Evolutionary conservation across 2,113 vertebrate genomes (phyloP).

Genomic region (Muscicapa adusta): DNA sequence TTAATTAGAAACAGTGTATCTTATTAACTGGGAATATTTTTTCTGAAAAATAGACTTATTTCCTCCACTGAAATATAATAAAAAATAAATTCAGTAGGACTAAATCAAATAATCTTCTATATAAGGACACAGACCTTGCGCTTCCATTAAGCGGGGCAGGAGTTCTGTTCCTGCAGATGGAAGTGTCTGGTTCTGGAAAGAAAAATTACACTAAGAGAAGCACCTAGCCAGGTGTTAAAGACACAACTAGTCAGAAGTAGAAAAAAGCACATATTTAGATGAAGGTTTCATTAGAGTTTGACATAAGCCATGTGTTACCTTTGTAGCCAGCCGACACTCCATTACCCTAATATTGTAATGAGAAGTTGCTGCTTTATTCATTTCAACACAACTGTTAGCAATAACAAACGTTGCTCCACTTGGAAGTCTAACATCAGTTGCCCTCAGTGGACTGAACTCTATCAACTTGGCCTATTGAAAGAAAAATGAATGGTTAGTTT

Average conservation of each 20-base stretch:
- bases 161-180: neutral
- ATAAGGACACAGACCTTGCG: neutral
- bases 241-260: neutral
- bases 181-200: conserved; percentile 18
- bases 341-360: conserved; percentile 95
- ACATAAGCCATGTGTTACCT: conserved; percentile 78
- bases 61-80: neutral
- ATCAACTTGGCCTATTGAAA: conserved; percentile 91
- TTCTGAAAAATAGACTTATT: neutral
- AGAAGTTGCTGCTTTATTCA: conserved; percentile 96
- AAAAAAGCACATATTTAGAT: conserved; percentile 29
- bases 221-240: conserved; percentile 63
- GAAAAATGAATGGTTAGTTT: conserved; percentile 54
- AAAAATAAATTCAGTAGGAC: neutral
- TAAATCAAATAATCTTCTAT: conserved; percentile 13
- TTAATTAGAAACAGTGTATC: conserved; percentile 47
- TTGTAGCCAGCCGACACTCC: conserved; percentile 90
- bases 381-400: conserved; percentile 92
- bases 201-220: conserved; percentile 45
- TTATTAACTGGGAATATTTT: neutral
- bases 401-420: conserved; percentile 90
- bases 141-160: neutral
- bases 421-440: conserved; percentile 90
- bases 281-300: conserved; percentile 58
- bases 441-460: conserved; percentile 89